Evolutionary conservation across 2,797 vertebrate species (phyloP), one percentile per base, ranked within the genome.

Genomic region (Myotis myotis): DNA sequence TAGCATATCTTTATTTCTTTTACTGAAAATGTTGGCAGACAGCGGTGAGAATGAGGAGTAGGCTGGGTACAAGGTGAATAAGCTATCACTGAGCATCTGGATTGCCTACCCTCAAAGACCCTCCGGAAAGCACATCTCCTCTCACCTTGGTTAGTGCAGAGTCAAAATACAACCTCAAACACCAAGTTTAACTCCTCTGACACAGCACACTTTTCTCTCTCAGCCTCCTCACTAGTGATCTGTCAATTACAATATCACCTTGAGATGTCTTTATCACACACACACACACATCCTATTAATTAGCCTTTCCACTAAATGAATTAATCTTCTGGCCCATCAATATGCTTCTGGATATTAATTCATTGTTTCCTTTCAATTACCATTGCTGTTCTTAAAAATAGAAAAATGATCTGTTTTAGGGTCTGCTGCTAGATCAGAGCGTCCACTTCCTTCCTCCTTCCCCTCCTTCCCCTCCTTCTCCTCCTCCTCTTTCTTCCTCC

Each of bases 231-330:
- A n/a, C n/a, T 53, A 74, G 51, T 38, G 36, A 82, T 78, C 19
- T 22, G 25, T 64, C 95, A 93, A 88, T 92, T 93, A 85, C 89
- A 96, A 66, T 62, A 78, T 22, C 71, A 91, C 88, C 91, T 95
- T 96, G 49, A 85, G 23, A 85, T 85, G 28, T 80, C 72, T 96
- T 97, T 91, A 80, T 94, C 87, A 92, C 44, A 81, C 60, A 81
- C 57, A 81, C 11, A 30, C 68, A 89, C 57, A 81, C 11, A 30
- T 90, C 55, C 70, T 87, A 88, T 96, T 95, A 94, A 97, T 96
- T 96, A 96, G 92, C 70, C 94, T 97, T 94, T 80, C 20, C 38
- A 74, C 28, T 87, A 89, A 94, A 66, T 74, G 47, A 93, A 97
- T 96, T 95, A 95, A 90, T 78, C 74, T 82, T 62, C 91, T 96